phyloP scores from a whole-genome alignment of 2,797 vertebrate species.

The Carcharodon carcharias region DNA sequence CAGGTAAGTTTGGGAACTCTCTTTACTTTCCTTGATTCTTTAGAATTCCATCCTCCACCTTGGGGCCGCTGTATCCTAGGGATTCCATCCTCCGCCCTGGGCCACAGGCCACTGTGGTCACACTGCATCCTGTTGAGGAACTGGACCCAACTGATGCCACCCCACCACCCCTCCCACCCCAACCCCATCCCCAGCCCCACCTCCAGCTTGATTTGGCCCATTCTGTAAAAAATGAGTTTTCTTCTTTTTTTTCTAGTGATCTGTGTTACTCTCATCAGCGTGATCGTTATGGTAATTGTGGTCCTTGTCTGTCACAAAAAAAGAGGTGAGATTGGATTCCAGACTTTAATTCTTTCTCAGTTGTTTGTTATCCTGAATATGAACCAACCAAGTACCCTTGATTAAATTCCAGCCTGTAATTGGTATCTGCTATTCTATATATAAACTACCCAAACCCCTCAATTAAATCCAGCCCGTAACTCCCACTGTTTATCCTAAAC shows the following conservation, averaged over 20 bases:
- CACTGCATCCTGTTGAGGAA: background rate
- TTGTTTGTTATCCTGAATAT: background rate
- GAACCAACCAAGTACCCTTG: background rate
- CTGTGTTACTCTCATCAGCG: fast-evolving
- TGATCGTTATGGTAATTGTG: background rate
- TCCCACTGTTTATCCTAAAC: background rate
- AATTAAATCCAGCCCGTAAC: background rate
- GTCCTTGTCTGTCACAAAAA: background rate
- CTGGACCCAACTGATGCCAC: background rate
- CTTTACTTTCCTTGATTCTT: background rate
- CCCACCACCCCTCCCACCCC: fast-evolving
- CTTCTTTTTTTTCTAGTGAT: background rate
- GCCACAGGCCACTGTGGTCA: background rate
- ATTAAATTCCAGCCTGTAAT: background rate
- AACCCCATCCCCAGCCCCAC: background rate
- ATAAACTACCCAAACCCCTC: background rate
- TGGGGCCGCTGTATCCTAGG: background rate
- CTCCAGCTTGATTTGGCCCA: background rate
- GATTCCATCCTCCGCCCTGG: background rate
- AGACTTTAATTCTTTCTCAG: background rate
- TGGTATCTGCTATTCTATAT: background rate
- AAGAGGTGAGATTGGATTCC: background rate
- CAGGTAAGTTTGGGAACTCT: background rate
- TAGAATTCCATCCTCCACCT: background rate
- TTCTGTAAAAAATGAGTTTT: background rate